Conservation (phyloP, 37 sponge, comb jelly and placozoan species). For the Agelas oroides region DNA sequence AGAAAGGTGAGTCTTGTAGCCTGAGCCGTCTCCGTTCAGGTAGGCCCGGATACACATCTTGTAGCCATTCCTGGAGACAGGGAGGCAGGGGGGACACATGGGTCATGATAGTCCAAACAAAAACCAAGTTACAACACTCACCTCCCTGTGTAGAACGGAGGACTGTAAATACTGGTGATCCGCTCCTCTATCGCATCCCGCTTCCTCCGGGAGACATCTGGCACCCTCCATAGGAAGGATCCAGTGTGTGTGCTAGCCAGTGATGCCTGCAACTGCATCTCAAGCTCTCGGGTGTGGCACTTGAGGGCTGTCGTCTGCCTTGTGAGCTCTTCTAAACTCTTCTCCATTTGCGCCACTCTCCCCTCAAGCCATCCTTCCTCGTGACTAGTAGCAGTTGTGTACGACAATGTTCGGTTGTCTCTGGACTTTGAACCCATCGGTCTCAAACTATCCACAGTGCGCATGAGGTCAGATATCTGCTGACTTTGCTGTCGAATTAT, state of each 20-base stretch:
- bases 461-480: not conserved
- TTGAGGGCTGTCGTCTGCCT: not conserved
- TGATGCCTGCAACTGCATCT: conserved; percentile 50
- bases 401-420: not conserved
- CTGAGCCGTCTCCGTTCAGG: conserved; percentile 87
- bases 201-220: conserved; percentile 64
- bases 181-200: conserved; percentile 66
- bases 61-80: conserved; percentile 71
- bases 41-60: conserved; percentile 88
- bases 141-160: conserved; percentile 73
- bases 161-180: conserved; percentile 73
- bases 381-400: not conserved
- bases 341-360: conserved; percentile 11
- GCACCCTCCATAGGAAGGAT: conserved; percentile 65
- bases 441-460: not conserved
- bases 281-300: conserved; percentile 6
- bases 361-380: not conserved
- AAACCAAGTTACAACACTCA: not conserved
- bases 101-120: too few relatives aligned
- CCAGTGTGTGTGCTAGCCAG: conserved; percentile 57
- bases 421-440: not conserved
- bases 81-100: not conserved
- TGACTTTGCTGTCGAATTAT: not conserved
- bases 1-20: conserved; percentile 73
- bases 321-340: not conserved